Evolutionary conservation across 2,113 vertebrate species (phyloP).

Genomic region (Sinocyclocheilus anophthalmus): DNA sequence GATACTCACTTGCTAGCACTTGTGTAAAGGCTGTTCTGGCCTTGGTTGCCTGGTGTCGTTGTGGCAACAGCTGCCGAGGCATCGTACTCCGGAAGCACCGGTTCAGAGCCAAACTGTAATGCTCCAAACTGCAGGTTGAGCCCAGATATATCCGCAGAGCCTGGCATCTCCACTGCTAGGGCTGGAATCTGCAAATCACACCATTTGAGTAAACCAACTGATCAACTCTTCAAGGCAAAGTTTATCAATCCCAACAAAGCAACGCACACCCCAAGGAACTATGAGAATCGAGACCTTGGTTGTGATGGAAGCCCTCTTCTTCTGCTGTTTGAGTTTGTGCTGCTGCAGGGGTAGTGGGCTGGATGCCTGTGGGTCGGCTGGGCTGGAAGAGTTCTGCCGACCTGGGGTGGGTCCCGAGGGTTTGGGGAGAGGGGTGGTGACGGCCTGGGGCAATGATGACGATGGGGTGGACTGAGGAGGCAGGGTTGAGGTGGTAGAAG

Average conservation of each 20-base stretch:
- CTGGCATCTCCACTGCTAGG: conserved; percentile 95
- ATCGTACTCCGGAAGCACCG: conserved; percentile 90
- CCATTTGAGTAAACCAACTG: background rate
- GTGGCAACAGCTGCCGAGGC: conserved; percentile 79
- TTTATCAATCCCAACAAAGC: no score
- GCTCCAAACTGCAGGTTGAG: conserved; percentile 97
- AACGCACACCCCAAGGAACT: background rate
- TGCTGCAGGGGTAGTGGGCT: conserved; percentile 96
- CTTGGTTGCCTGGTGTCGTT: conserved; percentile 76
- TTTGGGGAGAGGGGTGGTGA: conserved; percentile 80
- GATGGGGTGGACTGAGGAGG: conserved; percentile 76
- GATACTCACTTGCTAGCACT: conserved; percentile 84
- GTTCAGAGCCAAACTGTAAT: conserved; percentile 95
- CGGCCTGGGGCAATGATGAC: conserved; percentile 69
- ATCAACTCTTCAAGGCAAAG: background rate
- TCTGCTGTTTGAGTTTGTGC: conserved; percentile 95
- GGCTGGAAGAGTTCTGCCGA: conserved; percentile 88
- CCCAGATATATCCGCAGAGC: conserved; percentile 91
- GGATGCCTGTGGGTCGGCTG: conserved; percentile 91
- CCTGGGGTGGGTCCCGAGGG: conserved; percentile 72
- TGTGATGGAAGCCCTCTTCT: conserved; percentile 90
- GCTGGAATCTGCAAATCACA: conserved; percentile 84
- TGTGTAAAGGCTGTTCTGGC: conserved; percentile 90
- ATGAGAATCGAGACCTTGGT: conserved; percentile 81
- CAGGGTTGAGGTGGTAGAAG: conserved; percentile 69